Evolutionary conservation across 2,888 invertebrate species (phyloP).

Genomic region (Onthophagus sagittarius): DNA sequence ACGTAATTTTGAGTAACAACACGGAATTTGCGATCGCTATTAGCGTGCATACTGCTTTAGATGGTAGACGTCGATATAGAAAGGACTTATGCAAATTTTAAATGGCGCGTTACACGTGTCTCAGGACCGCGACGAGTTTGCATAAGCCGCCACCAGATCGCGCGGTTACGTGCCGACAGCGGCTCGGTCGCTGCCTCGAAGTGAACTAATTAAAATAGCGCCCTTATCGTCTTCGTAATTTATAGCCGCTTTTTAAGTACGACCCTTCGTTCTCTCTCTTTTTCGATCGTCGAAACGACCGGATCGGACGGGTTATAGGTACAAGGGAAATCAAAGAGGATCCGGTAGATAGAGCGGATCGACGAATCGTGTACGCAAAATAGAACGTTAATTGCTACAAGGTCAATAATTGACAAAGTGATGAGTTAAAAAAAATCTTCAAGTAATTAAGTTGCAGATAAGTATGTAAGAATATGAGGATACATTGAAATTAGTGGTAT

Average conservation of each 20-base stretch:
- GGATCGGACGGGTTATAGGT: background rate
- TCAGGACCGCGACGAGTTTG: background rate
- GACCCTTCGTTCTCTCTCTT: background rate
- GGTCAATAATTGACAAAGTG: background rate
- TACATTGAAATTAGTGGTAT: too few species aligned
- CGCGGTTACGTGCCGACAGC: background rate
- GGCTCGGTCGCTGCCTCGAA: background rate
- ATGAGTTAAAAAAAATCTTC: background rate
- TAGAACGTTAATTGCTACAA: background rate
- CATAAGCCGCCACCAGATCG: background rate
- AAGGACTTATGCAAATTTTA: constrained; percentile 6
- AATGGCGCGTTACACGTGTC: constrained; percentile 9
- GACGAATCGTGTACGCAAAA: background rate
- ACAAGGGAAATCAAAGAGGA: background rate
- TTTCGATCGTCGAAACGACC: background rate
- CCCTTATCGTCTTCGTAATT: constrained; percentile 8
- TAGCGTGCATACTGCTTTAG: constrained; percentile 3
- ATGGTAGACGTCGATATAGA: background rate
- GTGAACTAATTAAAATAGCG: constrained; percentile 12
- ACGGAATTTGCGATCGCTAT: background rate
- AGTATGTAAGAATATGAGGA: too few species aligned
- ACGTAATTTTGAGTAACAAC: background rate
- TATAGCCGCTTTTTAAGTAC: constrained; percentile 9
- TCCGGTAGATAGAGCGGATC: background rate
- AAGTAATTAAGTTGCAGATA: too few species aligned